These are phyloP conservation scores for Panzeria rudis DNA, from an alignment of 2,888 invertebrate species.

Conservation along the genomic window DNA sequence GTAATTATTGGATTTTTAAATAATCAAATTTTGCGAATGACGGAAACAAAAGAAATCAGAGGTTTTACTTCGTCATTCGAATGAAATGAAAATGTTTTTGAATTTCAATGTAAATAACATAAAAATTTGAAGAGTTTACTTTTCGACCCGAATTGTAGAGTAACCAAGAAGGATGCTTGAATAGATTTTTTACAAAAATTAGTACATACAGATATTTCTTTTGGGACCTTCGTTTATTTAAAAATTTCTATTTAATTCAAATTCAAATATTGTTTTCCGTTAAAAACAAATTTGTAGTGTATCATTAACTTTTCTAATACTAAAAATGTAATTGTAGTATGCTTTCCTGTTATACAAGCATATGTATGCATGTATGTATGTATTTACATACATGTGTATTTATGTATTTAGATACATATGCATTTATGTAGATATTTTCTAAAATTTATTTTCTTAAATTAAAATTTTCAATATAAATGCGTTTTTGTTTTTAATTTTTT, in stretches of 20 bases:
- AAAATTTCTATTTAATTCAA: background rate
- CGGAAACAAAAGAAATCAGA: no score
- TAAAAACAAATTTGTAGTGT: constrained; percentile 20
- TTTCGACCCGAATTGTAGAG: no score
- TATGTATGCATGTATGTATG: background rate
- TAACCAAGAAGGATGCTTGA: background rate
- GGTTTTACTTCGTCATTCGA: no score
- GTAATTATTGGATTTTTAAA: no score
- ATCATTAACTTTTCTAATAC: constrained; percentile 20
- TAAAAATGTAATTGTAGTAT: constrained; percentile 29
- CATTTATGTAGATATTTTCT: background rate
- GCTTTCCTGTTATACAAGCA: background rate
- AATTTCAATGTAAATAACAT: no score
- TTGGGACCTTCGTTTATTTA: background rate
- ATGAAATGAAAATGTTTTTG: no score
- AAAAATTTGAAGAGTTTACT: no score
- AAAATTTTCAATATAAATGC: constrained; percentile 68
- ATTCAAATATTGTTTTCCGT: background rate
- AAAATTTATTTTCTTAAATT: constrained; percentile 46
- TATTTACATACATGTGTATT: background rate
- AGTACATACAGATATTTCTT: background rate
- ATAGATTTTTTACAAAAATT: background rate
- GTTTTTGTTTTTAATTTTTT: constrained; percentile 48
- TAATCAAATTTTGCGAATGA: no score
- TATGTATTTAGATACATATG: no score